A percentile compares a stretch with the other conserved stretches of the same genome.
Conservation (phyloP, 2,888 invertebrate species). For the Coelinius sp. region DNA sequence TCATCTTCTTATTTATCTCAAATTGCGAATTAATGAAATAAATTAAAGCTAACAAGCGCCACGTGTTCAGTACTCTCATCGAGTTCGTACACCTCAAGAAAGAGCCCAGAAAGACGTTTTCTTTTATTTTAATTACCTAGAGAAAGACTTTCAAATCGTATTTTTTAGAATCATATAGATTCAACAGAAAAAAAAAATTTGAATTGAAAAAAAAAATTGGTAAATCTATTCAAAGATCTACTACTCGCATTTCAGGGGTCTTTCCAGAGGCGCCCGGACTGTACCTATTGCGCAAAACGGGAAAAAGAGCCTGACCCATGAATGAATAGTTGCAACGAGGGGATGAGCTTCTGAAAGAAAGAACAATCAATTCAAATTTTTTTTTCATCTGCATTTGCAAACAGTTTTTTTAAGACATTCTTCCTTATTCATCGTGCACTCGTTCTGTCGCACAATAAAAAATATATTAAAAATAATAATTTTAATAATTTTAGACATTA, state of each 20-base stretch:
- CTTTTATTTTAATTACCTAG: not conserved
- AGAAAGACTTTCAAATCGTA: not conserved
- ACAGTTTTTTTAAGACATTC: slow-evolving; percentile 9
- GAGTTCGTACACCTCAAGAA: slow-evolving; percentile 53
- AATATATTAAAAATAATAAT: not conserved
- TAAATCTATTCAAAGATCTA: not conserved
- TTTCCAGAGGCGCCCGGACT: slow-evolving; percentile 53
- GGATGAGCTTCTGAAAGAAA: slow-evolving; percentile 63
- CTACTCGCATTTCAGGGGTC: slow-evolving; percentile 52
- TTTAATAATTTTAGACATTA: not conserved
- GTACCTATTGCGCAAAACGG: slow-evolving; percentile 71
- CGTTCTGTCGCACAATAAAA: not conserved
- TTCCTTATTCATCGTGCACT: not conserved
- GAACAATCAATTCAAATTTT: slow-evolving; percentile 31
- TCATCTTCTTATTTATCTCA: slow-evolving; percentile 3
- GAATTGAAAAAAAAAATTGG: slow-evolving; percentile 16
- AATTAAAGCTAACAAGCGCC: slow-evolving; percentile 18
- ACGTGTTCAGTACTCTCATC: slow-evolving; percentile 48
- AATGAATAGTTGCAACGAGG: slow-evolving; percentile 70
- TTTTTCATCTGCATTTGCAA: slow-evolving; percentile 20
- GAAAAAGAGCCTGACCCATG: slow-evolving; percentile 71
- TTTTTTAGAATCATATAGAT: not conserved
- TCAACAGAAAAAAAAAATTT: not conserved
- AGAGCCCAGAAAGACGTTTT: slow-evolving; percentile 53
- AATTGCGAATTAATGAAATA: not conserved